A percentile compares a stretch with the other conserved stretches of the same genome.
Conservation (phyloP, 2,888 invertebrate species). For the Pollenia amentaria region DNA sequence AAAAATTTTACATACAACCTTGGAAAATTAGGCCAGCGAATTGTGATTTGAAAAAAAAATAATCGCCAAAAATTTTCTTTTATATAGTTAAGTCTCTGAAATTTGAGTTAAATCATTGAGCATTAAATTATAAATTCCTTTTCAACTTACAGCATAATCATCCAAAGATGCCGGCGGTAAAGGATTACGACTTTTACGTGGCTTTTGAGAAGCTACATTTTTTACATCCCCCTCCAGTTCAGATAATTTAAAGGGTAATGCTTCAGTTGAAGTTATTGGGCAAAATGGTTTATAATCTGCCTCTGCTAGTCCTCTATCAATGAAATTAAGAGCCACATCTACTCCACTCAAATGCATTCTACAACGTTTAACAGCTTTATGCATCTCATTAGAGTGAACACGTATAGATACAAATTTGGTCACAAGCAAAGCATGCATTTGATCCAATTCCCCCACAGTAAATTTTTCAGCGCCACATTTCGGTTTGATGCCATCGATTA, state of each 20-base stretch:
- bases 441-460: constrained; percentile 86
- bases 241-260: neutral
- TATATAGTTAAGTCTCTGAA: no score
- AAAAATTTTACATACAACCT: no score
- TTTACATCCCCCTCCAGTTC: neutral
- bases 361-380: constrained; percentile 78
- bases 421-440: constrained; percentile 87
- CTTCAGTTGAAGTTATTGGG: neutral
- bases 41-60: no score
- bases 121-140: neutral
- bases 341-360: constrained; percentile 77
- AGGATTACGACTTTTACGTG: constrained; percentile 49
- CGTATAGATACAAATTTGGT: constrained; percentile 86
- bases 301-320: constrained; percentile 74
- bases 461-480: constrained; percentile 83
- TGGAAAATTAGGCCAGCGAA: no score
- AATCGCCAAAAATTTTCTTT: no score
- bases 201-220: neutral
- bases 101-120: no score
- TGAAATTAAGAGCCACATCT: constrained; percentile 78
- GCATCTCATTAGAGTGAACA: constrained; percentile 78
- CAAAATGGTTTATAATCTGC: constrained; percentile 4
- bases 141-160: constrained; percentile 58
- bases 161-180: constrained; percentile 16
- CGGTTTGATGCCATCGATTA: constrained; percentile 86